These are phyloP conservation scores for Craseonycteris thonglongyai DNA, from an alignment of 2,113 vertebrate genomes.

Conservation along the genomic window DNA sequence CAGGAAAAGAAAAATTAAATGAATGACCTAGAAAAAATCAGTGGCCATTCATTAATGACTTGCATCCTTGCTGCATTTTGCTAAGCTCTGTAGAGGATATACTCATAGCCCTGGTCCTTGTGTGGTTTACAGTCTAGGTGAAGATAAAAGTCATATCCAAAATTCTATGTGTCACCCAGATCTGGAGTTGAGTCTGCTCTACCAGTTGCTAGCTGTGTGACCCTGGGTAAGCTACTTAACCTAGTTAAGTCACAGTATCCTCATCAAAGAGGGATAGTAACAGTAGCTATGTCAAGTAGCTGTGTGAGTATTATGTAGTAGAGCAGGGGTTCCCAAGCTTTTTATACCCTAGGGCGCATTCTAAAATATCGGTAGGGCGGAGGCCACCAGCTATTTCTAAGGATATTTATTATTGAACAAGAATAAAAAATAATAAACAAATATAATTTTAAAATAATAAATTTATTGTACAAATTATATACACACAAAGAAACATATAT, in stretches of 20 bases:
- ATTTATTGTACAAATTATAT: no score
- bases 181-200: background rate
- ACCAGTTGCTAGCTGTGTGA: background rate
- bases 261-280: background rate
- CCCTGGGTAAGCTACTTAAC: background rate
- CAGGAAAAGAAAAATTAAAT: slow-evolving; percentile 56
- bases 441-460: no score
- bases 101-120: background rate
- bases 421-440: no score
- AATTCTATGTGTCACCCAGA: background rate
- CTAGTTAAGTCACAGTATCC: background rate
- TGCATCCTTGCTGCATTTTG: background rate
- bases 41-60: background rate
- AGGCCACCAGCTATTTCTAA: no score
- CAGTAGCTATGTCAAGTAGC: background rate
- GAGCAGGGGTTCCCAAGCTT: no score
- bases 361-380: no score
- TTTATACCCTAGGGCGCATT: no score
- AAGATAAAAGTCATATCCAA: background rate
- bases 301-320: no score
- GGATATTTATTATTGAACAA: no score
- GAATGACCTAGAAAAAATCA: background rate
- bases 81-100: background rate
- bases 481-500: no score
- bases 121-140: background rate